Evolutionary conservation across 2,113 vertebrate species (phyloP).

Genomic region (Megaleporinus macrocephalus): DNA sequence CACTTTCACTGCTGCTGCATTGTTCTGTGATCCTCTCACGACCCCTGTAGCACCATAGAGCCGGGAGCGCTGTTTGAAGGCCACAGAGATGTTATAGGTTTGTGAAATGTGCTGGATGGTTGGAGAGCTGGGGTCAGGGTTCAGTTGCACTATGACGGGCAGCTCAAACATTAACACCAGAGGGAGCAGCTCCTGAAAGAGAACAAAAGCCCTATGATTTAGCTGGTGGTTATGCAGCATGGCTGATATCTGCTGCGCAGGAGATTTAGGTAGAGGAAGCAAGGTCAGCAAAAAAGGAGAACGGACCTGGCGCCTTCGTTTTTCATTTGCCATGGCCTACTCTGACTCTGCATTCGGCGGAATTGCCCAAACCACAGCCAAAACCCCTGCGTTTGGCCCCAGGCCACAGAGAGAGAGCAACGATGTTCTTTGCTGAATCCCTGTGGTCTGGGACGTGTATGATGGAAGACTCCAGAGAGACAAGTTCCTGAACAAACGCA

Average conservation of each 20-base stretch:
- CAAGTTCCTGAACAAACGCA: constrained; percentile 6
- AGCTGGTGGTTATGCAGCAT: background rate
- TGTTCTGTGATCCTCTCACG: constrained; percentile 96
- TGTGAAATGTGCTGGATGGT: constrained; percentile 96
- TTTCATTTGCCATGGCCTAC: background rate
- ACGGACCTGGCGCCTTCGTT: constrained; percentile 2
- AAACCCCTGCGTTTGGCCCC: constrained; percentile 23
- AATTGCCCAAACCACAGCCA: constrained; percentile 32
- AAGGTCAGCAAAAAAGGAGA: constrained; percentile 1
- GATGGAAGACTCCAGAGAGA: constrained; percentile 11
- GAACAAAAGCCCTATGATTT: background rate
- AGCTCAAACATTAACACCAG: constrained; percentile 97
- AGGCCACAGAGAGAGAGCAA: background rate
- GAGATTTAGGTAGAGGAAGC: background rate
- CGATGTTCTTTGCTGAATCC: background rate
- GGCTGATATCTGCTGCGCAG: background rate
- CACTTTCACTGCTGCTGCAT: constrained; percentile 92
- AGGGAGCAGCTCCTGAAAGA: constrained; percentile 90
- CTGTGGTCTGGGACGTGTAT: constrained; percentile 17
- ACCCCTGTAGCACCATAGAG: constrained; percentile 96
- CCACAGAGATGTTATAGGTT: constrained; percentile 93
- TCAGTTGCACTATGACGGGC: constrained; percentile 90
- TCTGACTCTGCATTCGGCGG: background rate
- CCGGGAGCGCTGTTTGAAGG: constrained; percentile 94
- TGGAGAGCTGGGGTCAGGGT: constrained; percentile 91